Evolutionary conservation across 1,140 invertebrate species (phyloP).

Genomic region (Eufriesea mexicana): DNA sequence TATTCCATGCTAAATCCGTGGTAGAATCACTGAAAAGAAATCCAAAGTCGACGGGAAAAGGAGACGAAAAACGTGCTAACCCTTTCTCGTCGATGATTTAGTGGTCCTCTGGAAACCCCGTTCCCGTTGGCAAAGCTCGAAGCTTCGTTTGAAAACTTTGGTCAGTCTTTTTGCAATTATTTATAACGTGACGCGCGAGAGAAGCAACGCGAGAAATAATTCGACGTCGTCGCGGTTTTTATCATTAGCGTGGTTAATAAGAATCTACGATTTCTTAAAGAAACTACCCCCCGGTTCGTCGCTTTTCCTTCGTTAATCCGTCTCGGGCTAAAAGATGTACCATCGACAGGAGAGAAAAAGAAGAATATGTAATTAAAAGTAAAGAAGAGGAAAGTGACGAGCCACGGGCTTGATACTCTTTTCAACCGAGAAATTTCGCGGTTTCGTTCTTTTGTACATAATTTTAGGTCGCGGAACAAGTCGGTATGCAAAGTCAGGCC

Average conservation of each 20-base stretch:
- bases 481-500: slow-evolving; percentile 39
- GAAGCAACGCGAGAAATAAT: background rate
- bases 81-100: slow-evolving; percentile 64
- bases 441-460: slow-evolving; percentile 51
- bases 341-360: too few relatives aligned
- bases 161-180: background rate
- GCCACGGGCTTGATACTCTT: background rate
- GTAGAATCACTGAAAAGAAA: slow-evolving; percentile 72
- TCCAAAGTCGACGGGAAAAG: slow-evolving; percentile 51
- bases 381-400: background rate
- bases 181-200: too few relatives aligned
- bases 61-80: slow-evolving; percentile 46
- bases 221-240: background rate
- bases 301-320: background rate
- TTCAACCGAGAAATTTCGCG: slow-evolving; percentile 19
- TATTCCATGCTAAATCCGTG: slow-evolving; percentile 78
- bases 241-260: background rate
- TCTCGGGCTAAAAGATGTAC: background rate
- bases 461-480: slow-evolving; percentile 54
- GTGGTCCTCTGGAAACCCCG: slow-evolving; percentile 32
- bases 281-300: too few relatives aligned
- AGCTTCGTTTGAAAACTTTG: slow-evolving; percentile 44
- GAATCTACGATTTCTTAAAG: background rate
- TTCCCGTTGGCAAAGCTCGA: slow-evolving; percentile 33
- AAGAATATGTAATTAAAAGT: slow-evolving; percentile 17